phyloP scores from a whole-genome alignment of 2,797 vertebrate genomes.

The Parauchenoglanis ngamensis region DNA sequence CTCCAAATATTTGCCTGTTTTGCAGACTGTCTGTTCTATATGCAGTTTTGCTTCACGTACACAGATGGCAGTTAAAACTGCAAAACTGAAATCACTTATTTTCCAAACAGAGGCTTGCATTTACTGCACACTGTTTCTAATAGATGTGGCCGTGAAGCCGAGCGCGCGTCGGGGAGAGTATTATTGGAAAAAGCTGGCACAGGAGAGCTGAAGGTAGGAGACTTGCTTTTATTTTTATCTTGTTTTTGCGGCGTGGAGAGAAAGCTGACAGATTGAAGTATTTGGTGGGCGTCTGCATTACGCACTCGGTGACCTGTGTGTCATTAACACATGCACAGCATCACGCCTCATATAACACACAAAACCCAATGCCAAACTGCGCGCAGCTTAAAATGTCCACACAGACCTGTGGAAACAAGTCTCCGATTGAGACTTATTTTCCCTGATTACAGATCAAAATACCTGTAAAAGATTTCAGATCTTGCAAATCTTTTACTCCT shows the following conservation, averaged over 20 bases:
- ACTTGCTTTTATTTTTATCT: conserved; percentile 74
- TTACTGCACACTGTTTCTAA: conserved; percentile 41
- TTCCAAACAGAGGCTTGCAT: conserved; percentile 36
- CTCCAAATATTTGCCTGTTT: conserved; percentile 22
- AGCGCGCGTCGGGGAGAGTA: neutral
- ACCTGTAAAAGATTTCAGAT: neutral
- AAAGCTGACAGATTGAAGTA: conserved; percentile 74
- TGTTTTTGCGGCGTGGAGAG: conserved; percentile 67
- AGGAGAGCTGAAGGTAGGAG: conserved; percentile 37
- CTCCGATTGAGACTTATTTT: neutral
- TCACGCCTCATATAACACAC: conserved; percentile 54
- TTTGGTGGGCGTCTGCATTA: conserved; percentile 73
- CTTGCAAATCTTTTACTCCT: neutral
- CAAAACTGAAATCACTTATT: conserved; percentile 37
- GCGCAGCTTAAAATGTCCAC: conserved; percentile 49
- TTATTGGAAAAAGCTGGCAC: conserved; percentile 32
- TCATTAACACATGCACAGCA: conserved; percentile 67
- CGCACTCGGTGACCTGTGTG: conserved; percentile 67
- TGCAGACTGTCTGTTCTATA: conserved; percentile 11
- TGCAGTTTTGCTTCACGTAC: conserved; percentile 8
- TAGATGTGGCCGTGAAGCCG: conserved; percentile 24
- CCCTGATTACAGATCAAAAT: conserved; percentile 15
- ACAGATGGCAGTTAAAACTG: conserved; percentile 41
- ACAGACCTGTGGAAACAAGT: conserved; percentile 43
- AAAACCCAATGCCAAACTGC: conserved; percentile 49